Evolutionary conservation across 2,113 vertebrate species (phyloP).

Genomic region (Uria aalge): DNA sequence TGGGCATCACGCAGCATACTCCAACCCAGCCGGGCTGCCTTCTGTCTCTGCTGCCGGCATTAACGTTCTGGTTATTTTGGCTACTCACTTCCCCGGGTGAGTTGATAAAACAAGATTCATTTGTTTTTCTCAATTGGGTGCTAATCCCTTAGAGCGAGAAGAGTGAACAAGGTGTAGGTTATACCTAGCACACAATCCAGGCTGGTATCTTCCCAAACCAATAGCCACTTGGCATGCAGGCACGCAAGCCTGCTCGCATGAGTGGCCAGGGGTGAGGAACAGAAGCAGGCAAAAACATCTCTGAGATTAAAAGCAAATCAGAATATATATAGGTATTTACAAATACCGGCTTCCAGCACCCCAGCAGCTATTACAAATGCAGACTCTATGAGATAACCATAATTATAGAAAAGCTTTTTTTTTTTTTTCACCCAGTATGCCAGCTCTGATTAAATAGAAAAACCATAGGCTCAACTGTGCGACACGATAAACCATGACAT

Average conservation of each 20-base stretch:
- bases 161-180: not conserved
- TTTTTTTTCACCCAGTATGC: not conserved
- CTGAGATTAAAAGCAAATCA: constrained; percentile 21
- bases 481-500: constrained; percentile 37
- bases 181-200: not conserved
- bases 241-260: not conserved
- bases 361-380: constrained; percentile 29
- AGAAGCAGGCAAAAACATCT: not conserved
- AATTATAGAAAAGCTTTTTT: constrained; percentile 47
- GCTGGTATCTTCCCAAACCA: not conserved
- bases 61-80: not conserved
- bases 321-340: constrained; percentile 15
- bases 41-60: not conserved
- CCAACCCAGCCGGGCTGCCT: not conserved
- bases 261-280: not conserved
- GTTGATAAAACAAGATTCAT: not conserved
- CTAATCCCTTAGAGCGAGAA: not conserved
- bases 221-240: not conserved
- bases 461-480: constrained; percentile 1
- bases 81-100: not conserved
- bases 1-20: not conserved
- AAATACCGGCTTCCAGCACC: not conserved
- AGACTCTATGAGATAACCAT: constrained; percentile 34
- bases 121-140: not conserved
- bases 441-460: constrained; percentile 55